Percentiles rank a stretch among this genome's conserved stretches.
These are phyloP conservation scores for Ormyrus thymus DNA, from an alignment of 2,888 invertebrate genomes.

Conservation along the genomic window DNA sequence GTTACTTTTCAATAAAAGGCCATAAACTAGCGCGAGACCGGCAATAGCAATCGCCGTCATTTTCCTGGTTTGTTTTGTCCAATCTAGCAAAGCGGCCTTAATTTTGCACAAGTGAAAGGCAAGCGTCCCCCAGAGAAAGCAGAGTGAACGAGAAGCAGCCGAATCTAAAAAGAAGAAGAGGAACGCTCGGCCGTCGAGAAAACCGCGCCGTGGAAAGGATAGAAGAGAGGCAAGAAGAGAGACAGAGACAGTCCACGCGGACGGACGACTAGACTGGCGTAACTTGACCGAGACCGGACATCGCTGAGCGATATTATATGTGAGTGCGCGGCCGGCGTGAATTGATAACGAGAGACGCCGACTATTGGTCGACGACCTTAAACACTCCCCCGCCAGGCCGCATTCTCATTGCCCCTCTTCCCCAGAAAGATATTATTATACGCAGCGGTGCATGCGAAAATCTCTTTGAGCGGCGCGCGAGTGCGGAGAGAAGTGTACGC, in stretches of 20 bases:
- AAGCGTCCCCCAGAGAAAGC: neutral
- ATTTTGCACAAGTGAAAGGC: no score
- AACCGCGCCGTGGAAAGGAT: neutral
- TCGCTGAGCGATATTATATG: conserved; percentile 58
- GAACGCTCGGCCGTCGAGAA: neutral
- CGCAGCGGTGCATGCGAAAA: neutral
- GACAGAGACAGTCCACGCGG: conserved; percentile 9
- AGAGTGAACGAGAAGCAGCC: neutral
- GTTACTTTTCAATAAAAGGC: no score
- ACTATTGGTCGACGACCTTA: conserved; percentile 60
- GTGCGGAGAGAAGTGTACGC: neutral
- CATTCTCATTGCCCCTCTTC: neutral
- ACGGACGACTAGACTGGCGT: conserved; percentile 14
- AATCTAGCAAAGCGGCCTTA: no score
- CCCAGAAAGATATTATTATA: neutral
- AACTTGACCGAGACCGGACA: conserved; percentile 60
- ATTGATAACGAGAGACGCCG: conserved; percentile 59
- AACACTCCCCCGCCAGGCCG: conserved; percentile 37
- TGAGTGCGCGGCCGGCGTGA: conserved; percentile 36
- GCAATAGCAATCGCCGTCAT: no score
- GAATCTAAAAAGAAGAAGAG: neutral
- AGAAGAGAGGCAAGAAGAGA: neutral
- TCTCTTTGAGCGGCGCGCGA: neutral
- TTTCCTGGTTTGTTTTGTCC: no score
- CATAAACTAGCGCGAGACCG: no score